Percentiles rank a stretch among this genome's conserved stretches.
Evolutionary conservation across 2,113 vertebrate species (phyloP).

Genomic region (Alethe diademata): DNA sequence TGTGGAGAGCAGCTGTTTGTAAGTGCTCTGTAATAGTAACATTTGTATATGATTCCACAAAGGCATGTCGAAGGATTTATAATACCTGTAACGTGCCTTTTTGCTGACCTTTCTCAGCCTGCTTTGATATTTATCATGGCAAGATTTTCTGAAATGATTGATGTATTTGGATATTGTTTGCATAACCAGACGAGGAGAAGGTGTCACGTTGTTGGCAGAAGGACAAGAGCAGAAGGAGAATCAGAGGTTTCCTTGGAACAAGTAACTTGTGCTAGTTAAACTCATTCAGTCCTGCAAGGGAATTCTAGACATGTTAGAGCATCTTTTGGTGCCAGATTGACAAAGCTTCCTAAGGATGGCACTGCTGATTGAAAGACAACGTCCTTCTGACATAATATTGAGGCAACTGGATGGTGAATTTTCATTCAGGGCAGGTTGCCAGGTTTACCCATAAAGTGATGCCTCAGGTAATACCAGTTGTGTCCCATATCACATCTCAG

Average conservation of each 20-base stretch:
- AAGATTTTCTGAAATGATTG: slow-evolving; percentile 34
- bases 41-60: neutral
- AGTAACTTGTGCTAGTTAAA: neutral
- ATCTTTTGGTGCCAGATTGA: neutral
- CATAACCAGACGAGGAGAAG: neutral
- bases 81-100: neutral
- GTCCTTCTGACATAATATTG: neutral
- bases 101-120: slow-evolving; percentile 44
- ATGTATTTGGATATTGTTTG: slow-evolving; percentile 15
- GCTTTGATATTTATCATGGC: slow-evolving; percentile 36
- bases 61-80: neutral
- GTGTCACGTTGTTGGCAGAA: neutral
- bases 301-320: neutral
- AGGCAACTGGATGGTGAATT: neutral
- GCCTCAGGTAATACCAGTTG: neutral
- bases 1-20: neutral
- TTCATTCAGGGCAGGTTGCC: neutral
- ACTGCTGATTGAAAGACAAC: neutral
- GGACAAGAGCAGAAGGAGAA: neutral
- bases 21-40: neutral
- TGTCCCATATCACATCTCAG: neutral
- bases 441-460: neutral
- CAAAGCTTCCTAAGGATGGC: neutral
- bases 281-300: neutral
- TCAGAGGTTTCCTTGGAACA: neutral